These are phyloP conservation scores for Limnodromus scolopaceus DNA, from an alignment of 2,797 vertebrate genomes.

Conservation along the genomic window DNA sequence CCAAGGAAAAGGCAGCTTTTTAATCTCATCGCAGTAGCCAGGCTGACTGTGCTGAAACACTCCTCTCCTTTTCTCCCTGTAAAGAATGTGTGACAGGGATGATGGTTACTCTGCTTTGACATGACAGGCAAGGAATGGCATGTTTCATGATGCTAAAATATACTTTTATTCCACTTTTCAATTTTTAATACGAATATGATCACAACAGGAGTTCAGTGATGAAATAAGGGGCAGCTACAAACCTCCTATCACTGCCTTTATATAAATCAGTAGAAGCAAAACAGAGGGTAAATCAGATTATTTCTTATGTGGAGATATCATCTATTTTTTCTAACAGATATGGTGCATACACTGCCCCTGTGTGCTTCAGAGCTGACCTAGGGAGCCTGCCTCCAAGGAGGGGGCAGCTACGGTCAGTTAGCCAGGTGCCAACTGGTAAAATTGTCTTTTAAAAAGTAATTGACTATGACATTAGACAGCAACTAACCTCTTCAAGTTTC, in stretches of 20 bases:
- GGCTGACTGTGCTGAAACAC: not conserved
- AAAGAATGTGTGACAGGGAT: not conserved
- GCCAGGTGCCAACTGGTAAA: not conserved
- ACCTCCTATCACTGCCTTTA: not conserved
- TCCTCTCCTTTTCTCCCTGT: not conserved
- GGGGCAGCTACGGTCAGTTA: not conserved
- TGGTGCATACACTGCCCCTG: fast-evolving
- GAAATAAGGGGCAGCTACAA: not conserved
- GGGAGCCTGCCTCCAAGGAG: not conserved
- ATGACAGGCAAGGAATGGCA: not conserved
- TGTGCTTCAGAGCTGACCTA: not conserved
- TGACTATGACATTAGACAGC: not conserved
- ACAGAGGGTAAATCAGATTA: not conserved
- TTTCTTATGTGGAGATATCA: not conserved
- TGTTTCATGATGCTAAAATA: not conserved
- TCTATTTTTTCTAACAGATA: not conserved
- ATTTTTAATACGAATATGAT: not conserved
- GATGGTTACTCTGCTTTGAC: not conserved
- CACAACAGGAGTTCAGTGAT: not conserved
- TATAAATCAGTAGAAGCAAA: not conserved
- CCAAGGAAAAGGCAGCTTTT: not conserved
- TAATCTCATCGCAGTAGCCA: not conserved
- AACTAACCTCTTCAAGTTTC: not conserved
- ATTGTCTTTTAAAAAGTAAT: constrained; percentile 16
- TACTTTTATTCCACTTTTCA: not conserved